Percentiles rank a stretch among this genome's conserved stretches.
phyloP scores from a whole-genome alignment of 2,113 vertebrate genomes.

The Archocentrus centrarchus region DNA sequence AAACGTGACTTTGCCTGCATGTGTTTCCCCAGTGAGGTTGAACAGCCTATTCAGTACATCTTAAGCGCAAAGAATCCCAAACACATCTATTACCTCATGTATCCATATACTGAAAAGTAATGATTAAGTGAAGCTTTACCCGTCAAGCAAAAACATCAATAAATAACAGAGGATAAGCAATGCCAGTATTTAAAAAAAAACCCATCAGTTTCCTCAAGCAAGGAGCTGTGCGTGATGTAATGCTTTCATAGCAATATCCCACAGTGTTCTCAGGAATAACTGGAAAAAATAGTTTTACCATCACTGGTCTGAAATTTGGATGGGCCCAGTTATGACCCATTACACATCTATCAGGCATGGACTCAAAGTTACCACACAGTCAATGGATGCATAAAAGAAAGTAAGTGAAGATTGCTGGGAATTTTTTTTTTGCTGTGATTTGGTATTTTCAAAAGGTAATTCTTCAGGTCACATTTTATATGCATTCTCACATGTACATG shows the following conservation, averaged over 20 bases:
- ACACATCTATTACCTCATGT: constrained; percentile 48
- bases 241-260: constrained; percentile 56
- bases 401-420: background rate
- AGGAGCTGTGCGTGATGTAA: constrained; percentile 59
- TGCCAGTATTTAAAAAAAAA: constrained; percentile 28
- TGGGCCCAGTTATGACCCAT: constrained; percentile 54
- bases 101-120: constrained; percentile 45
- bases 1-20: constrained; percentile 29
- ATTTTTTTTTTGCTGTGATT: background rate
- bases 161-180: constrained; percentile 29
- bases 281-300: constrained; percentile 64
- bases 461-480: background rate
- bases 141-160: constrained; percentile 37
- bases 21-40: constrained; percentile 24
- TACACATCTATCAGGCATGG: constrained; percentile 53
- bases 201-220: constrained; percentile 55
- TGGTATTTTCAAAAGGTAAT: background rate
- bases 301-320: constrained; percentile 38
- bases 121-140: constrained; percentile 42
- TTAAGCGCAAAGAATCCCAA: constrained; percentile 30
- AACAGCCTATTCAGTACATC: constrained; percentile 45
- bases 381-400: constrained; percentile 14
- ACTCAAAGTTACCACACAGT: constrained; percentile 35
- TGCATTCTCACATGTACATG: background rate
- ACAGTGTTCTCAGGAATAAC: constrained; percentile 44